phyloP scores from a whole-genome alignment of 1,140 invertebrate genomes.

The Sinella curviseta region DNA sequence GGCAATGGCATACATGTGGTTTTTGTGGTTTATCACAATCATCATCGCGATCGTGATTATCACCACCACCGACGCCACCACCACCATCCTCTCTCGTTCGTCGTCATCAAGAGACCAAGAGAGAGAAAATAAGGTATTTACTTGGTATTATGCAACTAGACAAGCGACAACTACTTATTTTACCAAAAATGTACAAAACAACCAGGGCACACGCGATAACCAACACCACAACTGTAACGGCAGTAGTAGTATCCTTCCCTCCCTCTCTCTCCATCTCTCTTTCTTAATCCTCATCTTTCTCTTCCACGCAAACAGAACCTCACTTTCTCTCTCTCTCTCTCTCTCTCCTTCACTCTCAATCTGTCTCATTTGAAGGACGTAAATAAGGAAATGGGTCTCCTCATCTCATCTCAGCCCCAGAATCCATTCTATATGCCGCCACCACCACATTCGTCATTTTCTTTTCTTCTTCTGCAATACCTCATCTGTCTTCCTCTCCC shows the following conservation, averaged over 20 bases:
- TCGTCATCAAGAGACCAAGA: too few relatives aligned
- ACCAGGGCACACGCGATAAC: not conserved
- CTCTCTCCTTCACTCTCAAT: not conserved
- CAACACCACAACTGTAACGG: too few relatives aligned
- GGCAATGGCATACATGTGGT: conserved; percentile 5
- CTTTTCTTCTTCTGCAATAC: not conserved
- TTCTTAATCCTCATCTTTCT: not conserved
- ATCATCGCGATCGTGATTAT: not conserved
- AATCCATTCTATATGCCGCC: too few relatives aligned
- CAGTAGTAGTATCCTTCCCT: too few relatives aligned
- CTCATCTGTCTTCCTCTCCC: not conserved
- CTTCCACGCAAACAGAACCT: not conserved
- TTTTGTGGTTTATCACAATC: conserved; percentile 5
- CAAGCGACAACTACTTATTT: conserved; percentile 11
- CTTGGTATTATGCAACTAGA: not conserved
- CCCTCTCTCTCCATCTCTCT: not conserved
- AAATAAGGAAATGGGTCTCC: conserved; percentile 23
- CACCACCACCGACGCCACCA: too few relatives aligned
- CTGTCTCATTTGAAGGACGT: conserved; percentile 6
- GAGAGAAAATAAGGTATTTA: too few relatives aligned
- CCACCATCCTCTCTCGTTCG: not conserved
- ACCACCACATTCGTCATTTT: not conserved
- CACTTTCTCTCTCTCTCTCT: not conserved
- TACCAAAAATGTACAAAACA: not conserved
- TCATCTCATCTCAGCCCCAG: conserved; percentile 11